phyloP scores from a whole-genome alignment of 2,888 invertebrate species.

The Mythimna ferrago region DNA sequence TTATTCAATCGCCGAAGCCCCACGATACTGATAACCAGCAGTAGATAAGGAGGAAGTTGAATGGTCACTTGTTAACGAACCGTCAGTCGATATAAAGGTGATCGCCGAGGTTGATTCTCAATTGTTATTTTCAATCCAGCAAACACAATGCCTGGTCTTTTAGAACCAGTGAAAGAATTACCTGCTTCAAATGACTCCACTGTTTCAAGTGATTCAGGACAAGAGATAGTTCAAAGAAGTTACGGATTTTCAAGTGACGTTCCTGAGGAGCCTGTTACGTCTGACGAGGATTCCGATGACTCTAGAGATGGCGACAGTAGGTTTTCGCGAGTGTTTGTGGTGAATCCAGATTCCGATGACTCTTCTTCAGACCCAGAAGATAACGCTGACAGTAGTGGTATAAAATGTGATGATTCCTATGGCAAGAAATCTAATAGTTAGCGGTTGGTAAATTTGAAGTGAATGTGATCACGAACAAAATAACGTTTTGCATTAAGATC shows the following conservation, averaged over 20 bases:
- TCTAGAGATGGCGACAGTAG: conserved; percentile 89
- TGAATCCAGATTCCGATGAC: conserved; percentile 90
- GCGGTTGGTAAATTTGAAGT: conserved; percentile 73
- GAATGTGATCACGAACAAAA: conserved; percentile 70
- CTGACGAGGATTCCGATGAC: conserved; percentile 88
- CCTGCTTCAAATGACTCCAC: conserved; percentile 89
- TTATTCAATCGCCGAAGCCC: conserved; percentile 66
- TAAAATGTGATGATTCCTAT: conserved; percentile 92
- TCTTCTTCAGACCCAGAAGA: conserved; percentile 91
- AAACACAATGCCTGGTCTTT: conserved; percentile 84
- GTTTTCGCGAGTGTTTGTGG: conserved; percentile 93
- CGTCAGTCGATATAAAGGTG: conserved; percentile 84
- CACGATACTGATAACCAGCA: conserved; percentile 82
- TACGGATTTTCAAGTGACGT: conserved; percentile 86
- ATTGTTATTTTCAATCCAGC: conserved; percentile 75
- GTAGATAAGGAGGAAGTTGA: conserved; percentile 81
- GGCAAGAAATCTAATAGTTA: conserved; percentile 84
- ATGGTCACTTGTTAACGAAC: conserved; percentile 77
- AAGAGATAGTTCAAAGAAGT: conserved; percentile 81
- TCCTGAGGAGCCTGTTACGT: conserved; percentile 86
- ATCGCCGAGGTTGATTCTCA: conserved; percentile 80
- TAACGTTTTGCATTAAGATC: conserved; percentile 69
- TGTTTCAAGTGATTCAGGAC: conserved; percentile 85
- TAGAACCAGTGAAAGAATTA: conserved; percentile 89
- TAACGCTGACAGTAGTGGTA: conserved; percentile 90